Conservation (phyloP, 2,888 invertebrate species). For the Melieria picta region DNA sequence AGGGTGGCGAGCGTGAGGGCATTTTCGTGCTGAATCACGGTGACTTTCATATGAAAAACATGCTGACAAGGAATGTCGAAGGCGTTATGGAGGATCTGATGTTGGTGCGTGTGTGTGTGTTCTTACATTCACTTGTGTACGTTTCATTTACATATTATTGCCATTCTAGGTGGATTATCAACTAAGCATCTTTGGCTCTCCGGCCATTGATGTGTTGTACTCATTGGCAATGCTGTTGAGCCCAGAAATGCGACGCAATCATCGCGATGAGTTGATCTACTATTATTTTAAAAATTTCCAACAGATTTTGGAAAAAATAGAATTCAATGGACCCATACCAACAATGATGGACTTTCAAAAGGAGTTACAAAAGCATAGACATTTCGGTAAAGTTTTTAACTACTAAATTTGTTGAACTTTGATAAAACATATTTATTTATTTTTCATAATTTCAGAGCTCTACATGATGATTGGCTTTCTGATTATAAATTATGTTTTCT, state of each 20-base stretch:
- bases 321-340: slow-evolving; percentile 47
- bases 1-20: slow-evolving; percentile 12
- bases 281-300: slow-evolving; percentile 47
- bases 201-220: slow-evolving; percentile 48
- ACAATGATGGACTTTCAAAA: slow-evolving; percentile 42
- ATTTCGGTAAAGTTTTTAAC: slow-evolving; percentile 45
- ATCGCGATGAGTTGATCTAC: slow-evolving; percentile 47
- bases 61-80: slow-evolving; percentile 48
- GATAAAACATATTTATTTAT: neutral
- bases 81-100: slow-evolving; percentile 18
- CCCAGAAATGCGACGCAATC: slow-evolving; percentile 39
- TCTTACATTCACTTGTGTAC: neutral
- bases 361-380: slow-evolving; percentile 43
- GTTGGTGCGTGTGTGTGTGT: slow-evolving; percentile 17
- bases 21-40: slow-evolving; percentile 52
- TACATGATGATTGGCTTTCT: slow-evolving; percentile 46
- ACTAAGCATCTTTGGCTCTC: slow-evolving; percentile 47
- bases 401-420: slow-evolving; percentile 3
- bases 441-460: slow-evolving; percentile 41
- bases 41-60: slow-evolving; percentile 54
- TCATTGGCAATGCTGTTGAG: slow-evolving; percentile 47
- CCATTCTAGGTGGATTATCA: slow-evolving; percentile 50
- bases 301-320: slow-evolving; percentile 44
- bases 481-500: slow-evolving; percentile 42
- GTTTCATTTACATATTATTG: neutral